phyloP scores from a whole-genome alignment of 2,888 invertebrate genomes.

The Idaea straminata region DNA sequence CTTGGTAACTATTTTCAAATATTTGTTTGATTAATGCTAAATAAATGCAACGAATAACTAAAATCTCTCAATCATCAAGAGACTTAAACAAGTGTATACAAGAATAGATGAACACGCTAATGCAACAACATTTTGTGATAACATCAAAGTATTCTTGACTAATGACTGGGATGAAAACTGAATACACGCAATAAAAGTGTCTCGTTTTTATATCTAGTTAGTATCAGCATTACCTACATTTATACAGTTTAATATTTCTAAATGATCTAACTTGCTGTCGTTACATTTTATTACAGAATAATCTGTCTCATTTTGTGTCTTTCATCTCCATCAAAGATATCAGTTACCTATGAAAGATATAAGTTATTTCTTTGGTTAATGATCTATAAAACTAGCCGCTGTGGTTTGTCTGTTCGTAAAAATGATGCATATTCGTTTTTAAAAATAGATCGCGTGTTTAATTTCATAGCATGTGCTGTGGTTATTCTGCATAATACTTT shows the following conservation, averaged over 20 bases:
- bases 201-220: conserved; percentile 55
- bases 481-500: neutral
- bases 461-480: neutral
- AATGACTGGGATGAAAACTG: conserved; percentile 72
- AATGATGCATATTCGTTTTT: neutral
- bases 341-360: conserved; percentile 4
- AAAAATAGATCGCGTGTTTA: conserved; percentile 8
- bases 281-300: conserved; percentile 9
- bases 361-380: neutral
- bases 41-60: conserved; percentile 20
- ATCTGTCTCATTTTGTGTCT: neutral
- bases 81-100: conserved; percentile 49
- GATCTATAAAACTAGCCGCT: neutral
- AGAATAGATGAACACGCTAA: conserved; percentile 54
- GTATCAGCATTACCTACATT: conserved; percentile 12
- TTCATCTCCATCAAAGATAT: conserved; percentile 12
- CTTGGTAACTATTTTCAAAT: neutral
- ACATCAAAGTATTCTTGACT: conserved; percentile 71
- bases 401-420: neutral
- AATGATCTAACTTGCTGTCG: conserved; percentile 14
- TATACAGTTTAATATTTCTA: conserved; percentile 15
- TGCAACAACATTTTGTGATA: conserved; percentile 67
- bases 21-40: conserved; percentile 2
- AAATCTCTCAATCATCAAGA: conserved; percentile 30
- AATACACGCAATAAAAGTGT: conserved; percentile 72